These are phyloP conservation scores for Pseudorectes ferrugineus DNA, from an alignment of 2,113 vertebrate genomes.

Conservation along the genomic window DNA sequence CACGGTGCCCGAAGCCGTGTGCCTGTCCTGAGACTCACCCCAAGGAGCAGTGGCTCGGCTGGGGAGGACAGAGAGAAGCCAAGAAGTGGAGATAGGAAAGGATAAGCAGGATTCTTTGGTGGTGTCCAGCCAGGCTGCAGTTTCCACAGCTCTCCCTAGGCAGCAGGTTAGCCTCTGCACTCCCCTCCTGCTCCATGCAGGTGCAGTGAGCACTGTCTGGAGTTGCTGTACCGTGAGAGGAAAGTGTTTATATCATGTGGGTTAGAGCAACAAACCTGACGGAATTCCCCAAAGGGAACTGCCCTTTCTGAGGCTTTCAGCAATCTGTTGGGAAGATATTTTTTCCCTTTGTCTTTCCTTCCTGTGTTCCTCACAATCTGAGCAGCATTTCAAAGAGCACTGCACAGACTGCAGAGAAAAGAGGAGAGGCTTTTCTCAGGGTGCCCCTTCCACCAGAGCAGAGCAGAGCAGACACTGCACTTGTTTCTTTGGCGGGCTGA, in stretches of 20 bases:
- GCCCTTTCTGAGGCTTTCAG: background rate
- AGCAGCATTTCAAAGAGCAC: background rate
- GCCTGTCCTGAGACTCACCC: accelerated
- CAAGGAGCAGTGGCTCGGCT: background rate
- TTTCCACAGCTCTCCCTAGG: background rate
- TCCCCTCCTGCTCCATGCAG: background rate
- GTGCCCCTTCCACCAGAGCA: background rate
- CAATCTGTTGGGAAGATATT: background rate
- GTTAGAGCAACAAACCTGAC: background rate
- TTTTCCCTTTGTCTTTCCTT: background rate
- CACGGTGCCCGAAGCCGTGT: accelerated
- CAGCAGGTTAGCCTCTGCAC: background rate
- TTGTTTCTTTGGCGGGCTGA: background rate
- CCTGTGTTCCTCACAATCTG: background rate
- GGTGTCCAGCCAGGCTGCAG: background rate
- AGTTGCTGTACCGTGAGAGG: background rate
- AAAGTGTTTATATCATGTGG: background rate
- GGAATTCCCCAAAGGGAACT: background rate
- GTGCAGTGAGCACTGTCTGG: background rate
- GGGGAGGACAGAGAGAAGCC: background rate
- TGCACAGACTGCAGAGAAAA: background rate
- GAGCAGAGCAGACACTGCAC: background rate
- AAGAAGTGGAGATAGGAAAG: background rate
- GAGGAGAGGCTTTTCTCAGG: background rate
- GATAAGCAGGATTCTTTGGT: background rate